Percentiles rank a stretch among this genome's conserved stretches.
Conservation (phyloP, 1,140 invertebrate genomes). For the Pectinophora gossypiella region DNA sequence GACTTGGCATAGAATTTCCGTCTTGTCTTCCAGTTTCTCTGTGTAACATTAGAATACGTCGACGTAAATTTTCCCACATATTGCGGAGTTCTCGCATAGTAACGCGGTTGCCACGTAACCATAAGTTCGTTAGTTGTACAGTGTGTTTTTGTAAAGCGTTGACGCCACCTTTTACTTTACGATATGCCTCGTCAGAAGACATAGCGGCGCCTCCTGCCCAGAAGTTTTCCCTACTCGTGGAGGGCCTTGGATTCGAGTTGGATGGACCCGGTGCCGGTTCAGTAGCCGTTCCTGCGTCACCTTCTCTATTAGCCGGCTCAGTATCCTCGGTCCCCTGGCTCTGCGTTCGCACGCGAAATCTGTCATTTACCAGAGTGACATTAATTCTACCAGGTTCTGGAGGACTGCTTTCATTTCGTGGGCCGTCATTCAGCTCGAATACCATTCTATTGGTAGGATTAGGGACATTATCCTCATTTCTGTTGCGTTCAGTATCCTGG, state of each 20-base stretch:
- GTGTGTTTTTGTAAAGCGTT: conserved; percentile 58
- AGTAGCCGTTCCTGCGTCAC: background rate
- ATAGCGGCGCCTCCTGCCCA: conserved; percentile 34
- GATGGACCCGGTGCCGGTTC: conserved; percentile 14
- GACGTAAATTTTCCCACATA: conserved; percentile 79
- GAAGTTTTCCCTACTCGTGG: conserved; percentile 51
- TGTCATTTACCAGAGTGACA: conserved; percentile 32
- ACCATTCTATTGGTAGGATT: conserved; percentile 26
- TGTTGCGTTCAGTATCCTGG: background rate
- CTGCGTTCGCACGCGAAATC: conserved; percentile 45
- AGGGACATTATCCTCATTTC: conserved; percentile 2
- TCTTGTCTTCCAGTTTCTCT: conserved; percentile 59
- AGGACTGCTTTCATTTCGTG: conserved; percentile 17
- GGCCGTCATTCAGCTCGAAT: conserved; percentile 39
- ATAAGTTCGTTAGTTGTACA: conserved; percentile 51
- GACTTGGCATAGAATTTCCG: conserved; percentile 30
- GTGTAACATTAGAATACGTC: conserved; percentile 76
- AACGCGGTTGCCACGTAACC: conserved; percentile 49
- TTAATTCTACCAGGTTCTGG: conserved; percentile 30
- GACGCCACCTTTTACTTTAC: conserved; percentile 57
- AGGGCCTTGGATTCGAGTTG: conserved; percentile 39
- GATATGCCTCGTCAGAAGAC: conserved; percentile 51
- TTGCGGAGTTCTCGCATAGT: conserved; percentile 78
- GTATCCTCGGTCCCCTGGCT: conserved; percentile 13
- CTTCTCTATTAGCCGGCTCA: background rate